Evolutionary conservation across 2,797 vertebrate genomes (phyloP), one percentile per base, ranked within the genome.

Genomic region (Oreochromis mossambicus): DNA sequence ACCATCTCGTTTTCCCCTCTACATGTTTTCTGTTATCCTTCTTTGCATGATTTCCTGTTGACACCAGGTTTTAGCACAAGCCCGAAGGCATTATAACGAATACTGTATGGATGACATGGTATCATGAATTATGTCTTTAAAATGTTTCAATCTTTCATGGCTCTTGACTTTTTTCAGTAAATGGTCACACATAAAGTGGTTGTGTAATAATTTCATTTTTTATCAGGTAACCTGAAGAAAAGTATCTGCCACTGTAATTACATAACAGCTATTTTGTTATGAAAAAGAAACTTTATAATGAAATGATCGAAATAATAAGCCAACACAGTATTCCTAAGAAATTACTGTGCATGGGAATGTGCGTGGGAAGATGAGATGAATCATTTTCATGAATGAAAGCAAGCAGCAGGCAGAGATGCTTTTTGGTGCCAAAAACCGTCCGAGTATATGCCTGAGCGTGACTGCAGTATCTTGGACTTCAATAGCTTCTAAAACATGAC

Each of bases 31-130:
- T 79, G 78, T 85, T 78, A 82, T 93, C 89, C 87, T 86, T 85
- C 91, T 77, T 86, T 75, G 79, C 52, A 82, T 80, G 87, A 82
- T 92, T 90, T 90, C 78, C 84, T 87, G 77, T 88, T 95, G 90
- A 94, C 88, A 92, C 83, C 48, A 79, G 58, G 87, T 84, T 92
- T 88, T 86, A 90, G 86, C 81, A 84, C 43, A 14, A 54, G 87
- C 86, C 88, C 51, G 17, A 82, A 87, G 89, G 91, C 77, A 78
- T 78, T 78, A 78, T 86, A 84, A 84, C 52, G 50, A 78, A 29
- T 38, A 52, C 50, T 87, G 58, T 55, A 56, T 70, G 52, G 81
- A 58, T 50, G 5, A 32, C 32, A 21, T 34, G 10, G 41, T 13
- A 79, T 63, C 3, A 36, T 70, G 29, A 52, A 14, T 26, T 66